These are phyloP conservation scores for Liparis tanakae DNA, from an alignment of 2,797 vertebrate genomes.

Conservation along the genomic window DNA sequence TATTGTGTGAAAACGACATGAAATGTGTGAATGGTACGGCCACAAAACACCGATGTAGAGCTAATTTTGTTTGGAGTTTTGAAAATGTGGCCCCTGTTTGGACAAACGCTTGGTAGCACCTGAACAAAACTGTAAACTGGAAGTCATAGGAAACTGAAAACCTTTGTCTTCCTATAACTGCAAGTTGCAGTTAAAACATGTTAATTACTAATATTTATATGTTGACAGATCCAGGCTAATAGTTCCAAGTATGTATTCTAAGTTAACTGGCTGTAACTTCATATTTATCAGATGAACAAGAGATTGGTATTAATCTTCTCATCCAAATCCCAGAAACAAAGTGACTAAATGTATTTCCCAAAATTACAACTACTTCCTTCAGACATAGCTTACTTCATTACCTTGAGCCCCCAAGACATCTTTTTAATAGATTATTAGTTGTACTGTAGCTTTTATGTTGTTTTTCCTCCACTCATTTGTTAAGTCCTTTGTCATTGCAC, in stretches of 20 bases:
- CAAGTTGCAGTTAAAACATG: not conserved
- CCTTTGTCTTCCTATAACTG: not conserved
- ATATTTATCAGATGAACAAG: not conserved
- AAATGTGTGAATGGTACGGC: too few relatives aligned
- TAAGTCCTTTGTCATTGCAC: conserved; percentile 2
- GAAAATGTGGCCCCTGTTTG: too few relatives aligned
- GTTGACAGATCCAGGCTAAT: not conserved
- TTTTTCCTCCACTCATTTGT: conserved; percentile 1
- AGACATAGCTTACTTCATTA: not conserved
- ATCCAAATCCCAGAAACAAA: not conserved
- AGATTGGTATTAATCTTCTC: not conserved
- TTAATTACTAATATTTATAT: not conserved
- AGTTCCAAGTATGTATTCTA: not conserved
- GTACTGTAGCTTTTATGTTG: conserved; percentile 1
- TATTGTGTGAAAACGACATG: too few relatives aligned
- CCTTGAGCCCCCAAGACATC: not conserved
- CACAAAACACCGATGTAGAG: too few relatives aligned
- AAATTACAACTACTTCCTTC: not conserved
- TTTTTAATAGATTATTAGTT: not conserved
- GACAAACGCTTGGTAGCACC: too few relatives aligned
- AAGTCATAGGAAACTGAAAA: not conserved
- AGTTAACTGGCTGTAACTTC: not conserved
- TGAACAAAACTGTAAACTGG: too few relatives aligned
- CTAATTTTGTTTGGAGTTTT: too few relatives aligned
- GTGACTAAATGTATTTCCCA: not conserved